These are phyloP conservation scores for Bovichtus diacanthus DNA, from an alignment of 2,797 vertebrate species.

Conservation along the genomic window DNA sequence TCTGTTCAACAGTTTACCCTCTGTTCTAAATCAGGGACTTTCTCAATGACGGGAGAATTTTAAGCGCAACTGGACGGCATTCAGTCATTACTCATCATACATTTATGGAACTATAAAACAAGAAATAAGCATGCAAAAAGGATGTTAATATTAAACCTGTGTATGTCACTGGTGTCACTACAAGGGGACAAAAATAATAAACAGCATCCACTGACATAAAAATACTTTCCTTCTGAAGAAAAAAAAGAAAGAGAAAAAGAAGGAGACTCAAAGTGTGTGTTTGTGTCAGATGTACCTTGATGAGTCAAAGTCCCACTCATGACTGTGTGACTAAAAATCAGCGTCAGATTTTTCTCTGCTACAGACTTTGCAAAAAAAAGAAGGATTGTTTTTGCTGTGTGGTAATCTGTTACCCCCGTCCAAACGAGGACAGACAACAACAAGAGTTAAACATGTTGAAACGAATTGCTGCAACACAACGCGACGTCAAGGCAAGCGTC, in stretches of 20 bases:
- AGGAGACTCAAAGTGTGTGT: conserved; percentile 1
- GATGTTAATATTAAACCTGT: background rate
- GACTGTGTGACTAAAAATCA: conserved; percentile 22
- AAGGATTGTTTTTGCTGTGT: too few species aligned
- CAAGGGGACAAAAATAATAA: background rate
- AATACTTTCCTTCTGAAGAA: background rate
- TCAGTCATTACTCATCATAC: background rate
- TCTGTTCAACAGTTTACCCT: background rate
- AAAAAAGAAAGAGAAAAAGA: too few species aligned
- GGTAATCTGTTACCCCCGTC: too few species aligned
- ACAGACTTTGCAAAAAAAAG: background rate
- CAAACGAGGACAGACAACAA: too few species aligned
- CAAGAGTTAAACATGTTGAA: too few species aligned
- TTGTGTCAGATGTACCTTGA: conserved; percentile 2
- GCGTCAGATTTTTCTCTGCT: background rate
- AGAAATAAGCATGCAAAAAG: background rate
- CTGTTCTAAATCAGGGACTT: background rate
- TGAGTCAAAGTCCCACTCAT: background rate
- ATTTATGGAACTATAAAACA: background rate
- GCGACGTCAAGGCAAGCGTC: too few species aligned
- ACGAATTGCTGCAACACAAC: background rate
- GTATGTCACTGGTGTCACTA: background rate
- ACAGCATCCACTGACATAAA: background rate
- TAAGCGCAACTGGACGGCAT: background rate
- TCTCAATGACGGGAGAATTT: background rate